Evolutionary conservation across 2,888 invertebrate species (phyloP).

Genomic region (Plusia festucae): DNA sequence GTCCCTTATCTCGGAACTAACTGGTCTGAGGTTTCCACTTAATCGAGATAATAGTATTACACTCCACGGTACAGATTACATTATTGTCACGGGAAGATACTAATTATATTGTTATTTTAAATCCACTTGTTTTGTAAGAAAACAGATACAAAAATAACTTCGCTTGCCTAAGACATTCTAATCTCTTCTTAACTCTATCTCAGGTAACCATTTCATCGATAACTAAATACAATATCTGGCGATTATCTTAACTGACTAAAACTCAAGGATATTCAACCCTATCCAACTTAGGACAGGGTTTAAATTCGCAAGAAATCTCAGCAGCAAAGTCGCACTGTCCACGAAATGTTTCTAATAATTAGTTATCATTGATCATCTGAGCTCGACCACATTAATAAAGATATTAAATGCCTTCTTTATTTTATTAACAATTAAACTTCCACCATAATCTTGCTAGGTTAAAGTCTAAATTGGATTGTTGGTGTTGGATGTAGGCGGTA

Average conservation of each 20-base stretch:
- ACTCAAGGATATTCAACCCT: conserved; percentile 32
- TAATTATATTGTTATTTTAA: conserved; percentile 14
- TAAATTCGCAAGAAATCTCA: conserved; percentile 28
- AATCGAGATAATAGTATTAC: conserved; percentile 12
- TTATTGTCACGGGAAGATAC: conserved; percentile 14
- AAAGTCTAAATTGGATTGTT: conserved; percentile 33
- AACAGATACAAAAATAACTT: conserved; percentile 24
- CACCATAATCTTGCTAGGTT: not conserved
- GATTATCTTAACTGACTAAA: conserved; percentile 77
- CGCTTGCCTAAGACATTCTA: conserved; percentile 42
- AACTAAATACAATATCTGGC: conserved; percentile 86
- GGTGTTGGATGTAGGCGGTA: conserved; percentile 66
- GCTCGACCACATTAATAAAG: conserved; percentile 64
- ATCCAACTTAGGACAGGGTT: not conserved
- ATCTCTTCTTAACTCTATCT: conserved; percentile 57
- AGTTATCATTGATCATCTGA: conserved; percentile 63
- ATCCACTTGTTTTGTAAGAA: conserved; percentile 28
- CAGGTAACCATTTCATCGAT: conserved; percentile 75
- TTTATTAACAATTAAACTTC: conserved; percentile 17
- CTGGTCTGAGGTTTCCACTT: not conserved
- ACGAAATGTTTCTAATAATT: conserved; percentile 63
- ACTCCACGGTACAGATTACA: conserved; percentile 15
- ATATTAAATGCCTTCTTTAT: conserved; percentile 61
- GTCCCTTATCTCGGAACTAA: not conserved
- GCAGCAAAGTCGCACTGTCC: conserved; percentile 48